Evolutionary conservation across 2,113 vertebrate species (phyloP).

Genomic region (zebrafish (Danio rerio)): GRCz12tu NC_133188.1:11162501-11163000

Average conservation of each 20-base stretch:
- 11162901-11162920: conserved; percentile 67
- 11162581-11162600: neutral
- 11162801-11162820: conserved; percentile 27
- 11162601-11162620: neutral
- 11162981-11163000: neutral
- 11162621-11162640: neutral
- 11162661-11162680: conserved; percentile 21
- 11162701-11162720: neutral
- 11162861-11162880: conserved; percentile 60
- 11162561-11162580: neutral
- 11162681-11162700: conserved; percentile 24
- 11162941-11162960: conserved; percentile 64
- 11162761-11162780: conserved; percentile 38
- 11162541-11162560: neutral
- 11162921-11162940: conserved; percentile 70
- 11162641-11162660: conserved; percentile 45
- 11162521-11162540: neutral
- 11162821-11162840: conserved; percentile 12
- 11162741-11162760: conserved; percentile 37
- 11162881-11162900: conserved; percentile 62
- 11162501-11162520: neutral
- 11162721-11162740: conserved; percentile 52
- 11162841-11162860: conserved; percentile 27
- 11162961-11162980: conserved; percentile 70
- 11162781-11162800: conserved; percentile 14